Evolutionary conservation across 2,113 vertebrate species (phyloP).

Genomic region (Protobothrops mucrosquamatus): DNA sequence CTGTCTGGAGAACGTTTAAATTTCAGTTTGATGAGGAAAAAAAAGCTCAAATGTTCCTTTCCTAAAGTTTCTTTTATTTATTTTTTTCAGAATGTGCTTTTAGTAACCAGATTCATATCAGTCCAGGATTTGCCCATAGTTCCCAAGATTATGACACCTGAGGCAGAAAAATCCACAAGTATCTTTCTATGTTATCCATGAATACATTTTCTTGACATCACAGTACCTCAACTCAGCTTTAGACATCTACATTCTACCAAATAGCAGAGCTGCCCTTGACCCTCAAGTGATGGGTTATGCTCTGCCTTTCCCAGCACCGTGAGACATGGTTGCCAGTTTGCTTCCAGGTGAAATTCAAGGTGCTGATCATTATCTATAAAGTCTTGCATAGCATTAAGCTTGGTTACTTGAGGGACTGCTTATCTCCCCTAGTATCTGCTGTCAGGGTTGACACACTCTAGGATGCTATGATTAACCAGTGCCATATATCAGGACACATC

Average conservation of each 20-base stretch:
- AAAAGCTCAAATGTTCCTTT: neutral
- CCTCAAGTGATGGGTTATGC: too few relatives aligned
- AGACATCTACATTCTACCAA: neutral
- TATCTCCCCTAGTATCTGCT: neutral
- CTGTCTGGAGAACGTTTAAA: neutral
- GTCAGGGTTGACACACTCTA: neutral
- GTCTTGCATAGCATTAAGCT: neutral
- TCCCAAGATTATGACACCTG: neutral
- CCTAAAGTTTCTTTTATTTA: neutral
- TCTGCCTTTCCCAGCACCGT: neutral
- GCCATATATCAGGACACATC: neutral
- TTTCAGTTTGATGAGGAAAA: neutral
- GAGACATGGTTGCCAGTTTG: neutral
- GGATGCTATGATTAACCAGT: neutral
- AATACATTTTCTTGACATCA: neutral
- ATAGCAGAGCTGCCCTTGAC: neutral
- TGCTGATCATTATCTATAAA: neutral
- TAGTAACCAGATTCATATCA: neutral
- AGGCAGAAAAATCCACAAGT: neutral
- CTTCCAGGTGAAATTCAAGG: neutral
- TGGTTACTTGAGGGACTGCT: neutral
- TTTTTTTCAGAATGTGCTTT: neutral
- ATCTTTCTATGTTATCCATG: neutral
- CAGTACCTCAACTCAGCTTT: neutral
- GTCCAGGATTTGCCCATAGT: neutral